Evolutionary conservation across 2,113 vertebrate genomes (phyloP).

Genomic region (Callaeas wilsoni): DNA sequence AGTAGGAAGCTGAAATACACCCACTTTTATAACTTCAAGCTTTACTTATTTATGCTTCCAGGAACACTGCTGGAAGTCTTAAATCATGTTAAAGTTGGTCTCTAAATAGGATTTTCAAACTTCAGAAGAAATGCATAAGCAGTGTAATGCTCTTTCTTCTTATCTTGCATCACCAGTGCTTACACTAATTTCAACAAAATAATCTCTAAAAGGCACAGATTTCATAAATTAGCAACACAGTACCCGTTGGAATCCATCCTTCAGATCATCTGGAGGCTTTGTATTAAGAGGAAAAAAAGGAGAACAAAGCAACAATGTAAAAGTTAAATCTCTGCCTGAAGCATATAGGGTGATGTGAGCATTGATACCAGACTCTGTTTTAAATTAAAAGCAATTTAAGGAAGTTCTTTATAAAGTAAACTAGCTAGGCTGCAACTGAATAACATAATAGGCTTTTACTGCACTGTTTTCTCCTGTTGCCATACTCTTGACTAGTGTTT

Average conservation of each 20-base stretch:
- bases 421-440: not conserved
- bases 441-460: not conserved
- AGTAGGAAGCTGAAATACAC: not conserved
- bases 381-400: constrained; percentile 38
- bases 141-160: constrained; percentile 55
- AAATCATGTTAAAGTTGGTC: constrained; percentile 49
- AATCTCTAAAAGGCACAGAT: constrained; percentile 64
- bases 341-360: constrained; percentile 3
- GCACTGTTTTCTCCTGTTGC: not conserved
- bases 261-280: constrained; percentile 43
- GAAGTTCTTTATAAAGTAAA: constrained; percentile 12
- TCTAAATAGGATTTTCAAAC: constrained; percentile 62
- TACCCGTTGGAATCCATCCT: not conserved
- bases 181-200: constrained; percentile 66
- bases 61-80: constrained; percentile 38
- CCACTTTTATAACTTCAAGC: not conserved
- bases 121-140: constrained; percentile 54
- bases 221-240: constrained; percentile 55
- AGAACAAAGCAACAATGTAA: constrained; percentile 14
- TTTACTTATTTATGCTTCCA: constrained; percentile 28
- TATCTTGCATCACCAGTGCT: constrained; percentile 68
- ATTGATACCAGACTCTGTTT: constrained; percentile 21
- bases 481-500: not conserved
- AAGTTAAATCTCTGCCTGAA: constrained; percentile 52
- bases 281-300: not conserved